Percentiles rank a stretch among this genome's conserved stretches.
phyloP scores from a whole-genome alignment of 2,797 vertebrate genomes.

The Macrochelys suwanniensis region DNA sequence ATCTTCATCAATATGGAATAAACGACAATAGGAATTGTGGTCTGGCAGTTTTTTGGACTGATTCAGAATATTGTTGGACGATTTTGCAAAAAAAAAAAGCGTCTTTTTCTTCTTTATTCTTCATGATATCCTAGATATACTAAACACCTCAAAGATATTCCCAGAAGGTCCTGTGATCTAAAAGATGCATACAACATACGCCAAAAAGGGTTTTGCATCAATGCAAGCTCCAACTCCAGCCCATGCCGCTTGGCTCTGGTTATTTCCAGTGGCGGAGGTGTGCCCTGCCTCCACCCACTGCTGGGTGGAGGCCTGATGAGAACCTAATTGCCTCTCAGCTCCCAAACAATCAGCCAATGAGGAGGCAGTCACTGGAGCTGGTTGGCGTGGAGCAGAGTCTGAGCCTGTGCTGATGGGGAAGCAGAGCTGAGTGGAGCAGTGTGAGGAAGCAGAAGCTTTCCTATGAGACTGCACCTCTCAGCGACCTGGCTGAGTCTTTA shows the following conservation, averaged over 20 bases:
- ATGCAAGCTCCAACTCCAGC: neutral
- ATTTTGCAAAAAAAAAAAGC: neutral
- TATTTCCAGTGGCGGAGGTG: neutral
- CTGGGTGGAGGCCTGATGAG: neutral
- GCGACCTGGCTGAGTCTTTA: neutral
- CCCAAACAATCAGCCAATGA: neutral
- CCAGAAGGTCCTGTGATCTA: neutral
- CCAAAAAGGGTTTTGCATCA: neutral
- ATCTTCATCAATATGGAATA: neutral
- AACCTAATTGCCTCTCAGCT: neutral
- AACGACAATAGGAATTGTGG: neutral
- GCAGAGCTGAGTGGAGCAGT: neutral
- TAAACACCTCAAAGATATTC: fast-evolving
- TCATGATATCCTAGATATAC: neutral
- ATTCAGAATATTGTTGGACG: neutral
- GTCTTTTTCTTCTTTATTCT: neutral
- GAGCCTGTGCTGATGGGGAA: neutral
- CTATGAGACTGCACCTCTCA: neutral
- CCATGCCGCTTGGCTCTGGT: neutral
- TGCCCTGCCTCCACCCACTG: neutral
- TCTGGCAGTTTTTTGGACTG: neutral
- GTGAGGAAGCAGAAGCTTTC: neutral
- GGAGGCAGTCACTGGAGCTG: neutral
- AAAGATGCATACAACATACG: neutral
- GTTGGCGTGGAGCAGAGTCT: neutral